These are phyloP conservation scores for Dryocosmus kuriphilus DNA, from an alignment of 2,888 invertebrate genomes.

Conservation along the genomic window DNA sequence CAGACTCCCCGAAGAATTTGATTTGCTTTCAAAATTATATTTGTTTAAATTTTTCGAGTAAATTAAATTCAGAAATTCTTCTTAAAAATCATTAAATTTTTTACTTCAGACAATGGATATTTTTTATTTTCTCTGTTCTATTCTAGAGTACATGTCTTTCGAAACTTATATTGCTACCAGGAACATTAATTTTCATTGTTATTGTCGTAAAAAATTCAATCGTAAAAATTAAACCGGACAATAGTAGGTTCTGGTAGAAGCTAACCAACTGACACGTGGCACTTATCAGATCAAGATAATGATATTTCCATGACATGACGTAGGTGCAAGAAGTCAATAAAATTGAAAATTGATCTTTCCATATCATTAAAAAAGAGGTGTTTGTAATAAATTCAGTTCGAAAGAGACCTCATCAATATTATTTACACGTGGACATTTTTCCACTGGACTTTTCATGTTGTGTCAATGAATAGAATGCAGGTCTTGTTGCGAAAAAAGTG, in stretches of 20 bases:
- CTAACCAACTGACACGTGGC: background rate
- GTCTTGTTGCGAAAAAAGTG: slow-evolving; percentile 13
- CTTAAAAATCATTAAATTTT: background rate
- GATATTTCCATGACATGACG: background rate
- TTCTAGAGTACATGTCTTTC: background rate
- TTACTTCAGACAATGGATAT: background rate
- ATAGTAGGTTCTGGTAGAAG: slow-evolving; percentile 10
- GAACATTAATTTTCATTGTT: slow-evolving; percentile 17
- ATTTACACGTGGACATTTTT: slow-evolving; percentile 7
- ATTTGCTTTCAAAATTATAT: background rate
- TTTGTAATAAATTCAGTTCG: background rate
- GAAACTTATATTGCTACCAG: background rate
- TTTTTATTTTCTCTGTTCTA: background rate
- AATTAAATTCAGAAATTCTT: background rate
- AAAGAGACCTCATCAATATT: slow-evolving; percentile 22
- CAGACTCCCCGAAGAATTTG: background rate
- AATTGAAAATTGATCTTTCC: background rate
- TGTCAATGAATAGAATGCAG: slow-evolving; percentile 3
- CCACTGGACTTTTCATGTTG: background rate
- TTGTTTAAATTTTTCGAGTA: too few species aligned
- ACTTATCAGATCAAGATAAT: slow-evolving; percentile 10
- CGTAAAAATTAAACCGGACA: slow-evolving; percentile 14
- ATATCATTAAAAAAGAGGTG: background rate
- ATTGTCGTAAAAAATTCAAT: background rate
- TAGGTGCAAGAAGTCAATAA: slow-evolving; percentile 2